phyloP scores from a whole-genome alignment of 2,113 vertebrate species.

The Albula goreensis region DNA sequence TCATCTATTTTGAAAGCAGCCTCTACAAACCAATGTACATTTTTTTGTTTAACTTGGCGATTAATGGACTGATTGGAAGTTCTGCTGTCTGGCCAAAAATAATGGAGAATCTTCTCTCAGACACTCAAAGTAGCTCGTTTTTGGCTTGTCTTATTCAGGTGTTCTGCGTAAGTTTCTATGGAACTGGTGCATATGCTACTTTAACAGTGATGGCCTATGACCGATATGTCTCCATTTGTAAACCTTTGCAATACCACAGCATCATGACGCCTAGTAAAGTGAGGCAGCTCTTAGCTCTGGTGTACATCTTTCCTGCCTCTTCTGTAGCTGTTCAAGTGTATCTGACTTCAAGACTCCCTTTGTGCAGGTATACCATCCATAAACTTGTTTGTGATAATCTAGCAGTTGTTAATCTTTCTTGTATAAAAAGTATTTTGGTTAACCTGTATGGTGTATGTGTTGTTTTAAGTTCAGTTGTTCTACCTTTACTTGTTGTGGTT shows the following conservation, averaged over 20 bases:
- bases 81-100: conserved; percentile 51
- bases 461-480: not conserved
- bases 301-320: not conserved
- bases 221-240: conserved; percentile 11
- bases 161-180: conserved; percentile 4
- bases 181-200: not conserved
- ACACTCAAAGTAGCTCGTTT: conserved; percentile 30
- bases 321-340: not conserved
- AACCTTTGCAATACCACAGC: conserved; percentile 12
- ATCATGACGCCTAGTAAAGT: conserved; percentile 14
- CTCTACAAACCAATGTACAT: conserved; percentile 60
- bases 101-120: conserved; percentile 46
- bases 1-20: conserved; percentile 48
- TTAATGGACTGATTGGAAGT: conserved; percentile 53
- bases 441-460: not conserved
- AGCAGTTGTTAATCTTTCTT: conserved; percentile 19
- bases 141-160: conserved; percentile 44
- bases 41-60: conserved; percentile 54
- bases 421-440: not conserved
- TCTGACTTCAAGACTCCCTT: conserved; percentile 9
- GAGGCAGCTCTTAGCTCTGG: not conserved
- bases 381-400: conserved; percentile 17
- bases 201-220: conserved; percentile 16
- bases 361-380: conserved; percentile 4
- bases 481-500: not conserved